These are phyloP conservation scores for Tetragonisca angustula DNA, from an alignment of 2,888 invertebrate species.

Conservation along the genomic window DNA sequence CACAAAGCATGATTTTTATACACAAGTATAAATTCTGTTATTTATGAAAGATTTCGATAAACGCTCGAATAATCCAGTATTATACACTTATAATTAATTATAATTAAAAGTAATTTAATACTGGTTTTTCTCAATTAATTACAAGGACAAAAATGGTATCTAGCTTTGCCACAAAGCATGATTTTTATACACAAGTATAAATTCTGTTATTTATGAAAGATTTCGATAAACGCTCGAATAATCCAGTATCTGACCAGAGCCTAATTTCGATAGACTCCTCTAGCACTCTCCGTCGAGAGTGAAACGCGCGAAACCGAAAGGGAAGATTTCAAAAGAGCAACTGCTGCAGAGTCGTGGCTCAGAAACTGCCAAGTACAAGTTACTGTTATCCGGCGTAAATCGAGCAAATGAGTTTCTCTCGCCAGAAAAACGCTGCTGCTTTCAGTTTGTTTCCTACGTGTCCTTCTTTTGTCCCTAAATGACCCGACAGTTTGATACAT, in stretches of 20 bases:
- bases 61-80: neutral
- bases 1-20: too few species aligned
- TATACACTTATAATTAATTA: too few species aligned
- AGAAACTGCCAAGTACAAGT: constrained; percentile 63
- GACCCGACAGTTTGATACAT: constrained; percentile 38
- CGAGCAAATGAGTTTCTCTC: constrained; percentile 32
- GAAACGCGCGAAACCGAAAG: constrained; percentile 8
- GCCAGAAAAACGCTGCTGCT: constrained; percentile 33
- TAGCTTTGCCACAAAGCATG: too few species aligned
- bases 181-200: too few species aligned
- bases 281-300: neutral
- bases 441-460: constrained; percentile 33
- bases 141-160: too few species aligned
- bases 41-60: too few species aligned
- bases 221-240: too few species aligned
- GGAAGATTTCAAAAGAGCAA: constrained; percentile 38
- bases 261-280: neutral
- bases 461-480: neutral
- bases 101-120: too few species aligned
- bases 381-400: constrained; percentile 46
- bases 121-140: too few species aligned
- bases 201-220: too few species aligned
- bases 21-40: too few species aligned
- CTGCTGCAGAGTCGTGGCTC: constrained; percentile 31
- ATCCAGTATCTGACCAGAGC: neutral